Evolutionary conservation across 2,113 vertebrate genomes (phyloP).

Genomic region (Phalacrocorax aristotelis): DNA sequence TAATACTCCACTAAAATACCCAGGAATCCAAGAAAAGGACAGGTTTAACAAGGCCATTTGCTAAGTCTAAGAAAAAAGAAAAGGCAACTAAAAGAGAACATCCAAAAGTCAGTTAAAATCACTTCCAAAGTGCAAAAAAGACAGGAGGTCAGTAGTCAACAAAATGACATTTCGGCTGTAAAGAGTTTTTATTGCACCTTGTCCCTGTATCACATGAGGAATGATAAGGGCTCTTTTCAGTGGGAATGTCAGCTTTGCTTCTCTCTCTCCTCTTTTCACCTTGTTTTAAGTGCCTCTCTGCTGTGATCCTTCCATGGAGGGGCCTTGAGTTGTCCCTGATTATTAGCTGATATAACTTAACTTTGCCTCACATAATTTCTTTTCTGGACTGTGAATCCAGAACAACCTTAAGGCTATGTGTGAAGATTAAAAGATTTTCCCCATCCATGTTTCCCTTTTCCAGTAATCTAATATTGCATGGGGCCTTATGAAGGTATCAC

Average conservation of each 20-base stretch:
- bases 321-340: background rate
- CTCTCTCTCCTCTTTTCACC: background rate
- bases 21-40: background rate
- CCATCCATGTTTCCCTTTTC: background rate
- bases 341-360: background rate
- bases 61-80: background rate
- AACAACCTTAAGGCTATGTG: background rate
- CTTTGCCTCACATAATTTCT: background rate
- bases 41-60: background rate
- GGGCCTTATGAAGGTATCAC: background rate
- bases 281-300: background rate
- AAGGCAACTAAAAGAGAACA: background rate
- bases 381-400: background rate
- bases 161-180: constrained; percentile 47
- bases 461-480: background rate
- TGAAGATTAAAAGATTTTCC: background rate
- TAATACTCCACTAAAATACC: background rate
- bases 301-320: background rate
- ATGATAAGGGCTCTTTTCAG: constrained; percentile 5
- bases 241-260: background rate
- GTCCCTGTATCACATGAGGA: background rate
- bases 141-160: constrained; percentile 34
- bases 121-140: constrained; percentile 19
- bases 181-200: background rate
- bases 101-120: constrained; percentile 37